Conservation (phyloP, 2,113 vertebrate genomes). For the Xenopus tropicalis region DNA sequence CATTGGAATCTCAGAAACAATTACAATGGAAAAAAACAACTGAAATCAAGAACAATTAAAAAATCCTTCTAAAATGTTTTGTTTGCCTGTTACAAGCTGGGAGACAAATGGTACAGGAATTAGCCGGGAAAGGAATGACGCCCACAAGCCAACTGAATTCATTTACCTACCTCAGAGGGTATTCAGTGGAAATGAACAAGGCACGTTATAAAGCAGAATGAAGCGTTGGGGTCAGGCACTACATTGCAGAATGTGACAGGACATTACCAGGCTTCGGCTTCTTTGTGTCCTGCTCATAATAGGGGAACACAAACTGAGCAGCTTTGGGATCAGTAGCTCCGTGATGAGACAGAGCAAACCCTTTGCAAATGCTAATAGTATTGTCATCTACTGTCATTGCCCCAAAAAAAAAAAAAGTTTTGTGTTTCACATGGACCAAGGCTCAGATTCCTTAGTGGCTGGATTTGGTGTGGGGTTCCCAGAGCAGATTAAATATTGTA, state of each 20-base stretch:
- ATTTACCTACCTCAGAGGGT: constrained; percentile 84
- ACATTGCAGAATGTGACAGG: constrained; percentile 89
- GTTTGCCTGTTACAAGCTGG: constrained; percentile 76
- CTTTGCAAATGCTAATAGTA: constrained; percentile 98
- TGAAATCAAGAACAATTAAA: too few species aligned
- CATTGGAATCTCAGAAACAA: too few species aligned
- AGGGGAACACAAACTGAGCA: constrained; percentile 90
- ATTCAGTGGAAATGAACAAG: constrained; percentile 73
- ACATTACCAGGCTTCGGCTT: constrained; percentile 80
- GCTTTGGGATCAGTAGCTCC: constrained; percentile 68
- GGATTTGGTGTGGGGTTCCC: too few species aligned
- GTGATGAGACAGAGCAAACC: constrained; percentile 75
- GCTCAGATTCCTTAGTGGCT: constrained; percentile 62
- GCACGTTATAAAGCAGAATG: constrained; percentile 67
- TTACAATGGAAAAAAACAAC: too few species aligned
- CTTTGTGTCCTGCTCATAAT: constrained; percentile 93
- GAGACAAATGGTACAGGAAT: constrained; percentile 84
- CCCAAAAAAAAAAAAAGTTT: constrained; percentile 83
- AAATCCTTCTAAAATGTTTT: background rate
- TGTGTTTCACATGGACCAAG: constrained; percentile 71
- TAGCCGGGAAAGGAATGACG: constrained; percentile 71
- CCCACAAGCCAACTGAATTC: constrained; percentile 83
- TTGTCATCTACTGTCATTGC: constrained; percentile 74
- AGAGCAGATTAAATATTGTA: too few species aligned
- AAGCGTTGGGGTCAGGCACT: constrained; percentile 80